Evolutionary conservation across 2,797 vertebrate genomes (phyloP), one percentile per base, ranked within the genome.

Genomic region (Chelon labrosus): DNA sequence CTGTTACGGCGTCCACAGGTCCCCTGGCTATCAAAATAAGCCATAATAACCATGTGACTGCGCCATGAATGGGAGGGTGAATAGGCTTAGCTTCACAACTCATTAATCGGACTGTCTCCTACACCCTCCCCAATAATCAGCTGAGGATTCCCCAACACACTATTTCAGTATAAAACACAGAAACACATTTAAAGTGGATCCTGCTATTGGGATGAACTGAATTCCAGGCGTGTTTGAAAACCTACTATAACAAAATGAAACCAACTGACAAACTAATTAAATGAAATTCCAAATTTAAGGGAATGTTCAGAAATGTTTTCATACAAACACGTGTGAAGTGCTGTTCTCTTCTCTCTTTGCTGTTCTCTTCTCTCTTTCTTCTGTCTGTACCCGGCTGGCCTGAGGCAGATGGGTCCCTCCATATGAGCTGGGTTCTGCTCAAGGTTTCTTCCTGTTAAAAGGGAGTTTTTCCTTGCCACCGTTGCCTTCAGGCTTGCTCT

Each of bases 11-110:
- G 75, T 84, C 72, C 69, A 27, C 75, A 60, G 77, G 70, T 82
- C 84, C 74, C 80, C 58, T 61, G 80, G 81, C 82, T 86, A 88
- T 89, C 80, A 77, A 84, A 88, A 88, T 85, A 89, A 81, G 75
- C 86, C 73, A 66, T 86, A 80, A 88, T 65, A 73, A 81, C 82
- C 84, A 89, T 88, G 87, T 88, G 91, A 90, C 90, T 80, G 71
- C 79, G 86, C 82, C 59, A 37, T 91, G 86, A 92, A 92, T 90
- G 85, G 77, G 82, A 80, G 84, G 85, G 84, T 85, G 84, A 88
- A 83, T 49, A 80, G 86, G 88, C 92, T 93, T 92, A 91, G 73
- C 86, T 88, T 91, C 89, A 87, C 84, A 84, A 83, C 60, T 88
- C 83, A 88, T 89, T 90, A 91, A 88, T 87, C 81, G 10, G 81